Evolutionary conservation across 2,888 invertebrate species (phyloP).

Genomic region (Limenitis camilla): DNA sequence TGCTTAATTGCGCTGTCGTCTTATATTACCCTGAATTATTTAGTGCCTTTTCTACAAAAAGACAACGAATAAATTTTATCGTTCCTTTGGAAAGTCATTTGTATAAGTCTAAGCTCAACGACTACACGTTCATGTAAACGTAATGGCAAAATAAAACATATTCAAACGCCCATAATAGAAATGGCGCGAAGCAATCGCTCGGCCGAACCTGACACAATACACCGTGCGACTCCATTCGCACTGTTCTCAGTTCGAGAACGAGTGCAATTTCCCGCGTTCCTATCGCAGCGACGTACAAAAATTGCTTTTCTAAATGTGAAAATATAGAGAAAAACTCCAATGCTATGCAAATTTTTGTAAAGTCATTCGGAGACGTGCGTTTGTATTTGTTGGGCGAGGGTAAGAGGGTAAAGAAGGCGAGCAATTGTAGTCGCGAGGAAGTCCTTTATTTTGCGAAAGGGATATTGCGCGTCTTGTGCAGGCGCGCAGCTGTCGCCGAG

Average conservation of each 20-base stretch:
- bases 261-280: constrained; percentile 70
- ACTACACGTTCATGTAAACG: background rate
- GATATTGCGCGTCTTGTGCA: constrained; percentile 73
- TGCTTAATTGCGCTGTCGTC: constrained; percentile 27
- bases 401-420: constrained; percentile 56
- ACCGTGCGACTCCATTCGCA: constrained; percentile 54
- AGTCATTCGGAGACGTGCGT: constrained; percentile 72
- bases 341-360: constrained; percentile 72
- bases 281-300: constrained; percentile 69
- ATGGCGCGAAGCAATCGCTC: constrained; percentile 57
- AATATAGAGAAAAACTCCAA: constrained; percentile 58
- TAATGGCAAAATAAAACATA: constrained; percentile 17
- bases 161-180: constrained; percentile 37
- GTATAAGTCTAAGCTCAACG: background rate
- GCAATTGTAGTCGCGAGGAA: constrained; percentile 66
- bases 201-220: constrained; percentile 52
- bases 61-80: background rate
- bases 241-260: constrained; percentile 49
- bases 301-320: constrained; percentile 70
- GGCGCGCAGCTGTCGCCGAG: constrained; percentile 57
- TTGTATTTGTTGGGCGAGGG: constrained; percentile 70
- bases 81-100: background rate
- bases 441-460: constrained; percentile 71
- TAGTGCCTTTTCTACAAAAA: constrained; percentile 13
- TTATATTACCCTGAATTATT: constrained; percentile 26